phyloP scores from a whole-genome alignment of 2,797 vertebrate genomes.

The Danio aesculapii region DNA sequence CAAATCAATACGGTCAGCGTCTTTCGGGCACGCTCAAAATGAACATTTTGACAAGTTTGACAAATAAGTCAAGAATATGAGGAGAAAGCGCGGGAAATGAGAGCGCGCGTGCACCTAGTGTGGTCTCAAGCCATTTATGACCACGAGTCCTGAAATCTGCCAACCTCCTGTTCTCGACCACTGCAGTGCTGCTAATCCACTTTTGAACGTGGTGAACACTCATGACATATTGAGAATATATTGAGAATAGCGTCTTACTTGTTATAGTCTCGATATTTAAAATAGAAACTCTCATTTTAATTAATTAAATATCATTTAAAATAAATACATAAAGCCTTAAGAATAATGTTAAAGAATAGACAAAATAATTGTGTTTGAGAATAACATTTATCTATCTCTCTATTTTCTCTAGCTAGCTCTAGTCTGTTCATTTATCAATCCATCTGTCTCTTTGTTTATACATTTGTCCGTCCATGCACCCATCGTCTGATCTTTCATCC shows the following conservation, averaged over 20 bases:
- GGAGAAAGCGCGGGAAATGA: background rate
- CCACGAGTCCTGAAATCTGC: slow-evolving; percentile 17
- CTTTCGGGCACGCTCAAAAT: background rate
- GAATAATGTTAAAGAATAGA: background rate
- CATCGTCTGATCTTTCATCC: too few species aligned
- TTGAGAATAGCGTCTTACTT: background rate
- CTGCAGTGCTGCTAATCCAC: background rate
- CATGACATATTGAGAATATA: background rate
- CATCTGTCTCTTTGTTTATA: background rate
- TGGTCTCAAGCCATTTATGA: slow-evolving; percentile 11
- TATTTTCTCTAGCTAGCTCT: too few species aligned
- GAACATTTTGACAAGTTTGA: background rate
- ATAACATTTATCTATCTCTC: too few species aligned
- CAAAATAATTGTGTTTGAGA: too few species aligned
- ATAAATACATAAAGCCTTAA: background rate
- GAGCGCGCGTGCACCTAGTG: background rate
- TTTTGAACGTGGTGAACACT: background rate
- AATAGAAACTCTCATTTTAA: background rate
- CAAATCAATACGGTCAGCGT: background rate
- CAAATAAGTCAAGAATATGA: background rate
- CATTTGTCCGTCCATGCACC: too few species aligned
- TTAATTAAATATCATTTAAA: background rate
- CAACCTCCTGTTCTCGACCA: background rate
- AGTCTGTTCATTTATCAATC: too few species aligned
- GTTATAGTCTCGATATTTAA: background rate